A percentile compares a stretch with the other conserved stretches of the same genome.
phyloP scores from a whole-genome alignment of 2,888 invertebrate genomes.

The Venusia cambrica region DNA sequence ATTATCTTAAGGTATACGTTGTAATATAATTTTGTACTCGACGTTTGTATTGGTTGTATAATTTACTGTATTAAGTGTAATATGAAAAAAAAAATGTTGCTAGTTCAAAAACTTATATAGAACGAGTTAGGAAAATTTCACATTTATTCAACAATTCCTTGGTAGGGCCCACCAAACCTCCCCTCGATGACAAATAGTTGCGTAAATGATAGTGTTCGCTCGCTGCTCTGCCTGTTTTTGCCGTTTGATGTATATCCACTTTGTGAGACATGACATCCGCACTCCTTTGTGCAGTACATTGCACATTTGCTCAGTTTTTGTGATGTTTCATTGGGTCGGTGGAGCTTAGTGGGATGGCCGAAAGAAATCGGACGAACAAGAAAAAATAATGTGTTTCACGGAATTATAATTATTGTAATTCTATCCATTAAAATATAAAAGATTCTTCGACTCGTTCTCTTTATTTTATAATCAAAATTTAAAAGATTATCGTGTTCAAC shows the following conservation, averaged over 20 bases:
- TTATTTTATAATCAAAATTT: too few species aligned
- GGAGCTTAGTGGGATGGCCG: constrained; percentile 23
- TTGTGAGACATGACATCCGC: constrained; percentile 40
- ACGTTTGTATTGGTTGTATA: too few species aligned
- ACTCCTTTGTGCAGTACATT: constrained; percentile 54
- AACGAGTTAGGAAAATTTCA: constrained; percentile 3
- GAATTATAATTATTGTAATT: background rate
- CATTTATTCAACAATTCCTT: constrained; percentile 19
- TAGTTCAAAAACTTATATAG: too few species aligned
- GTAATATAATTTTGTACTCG: too few species aligned
- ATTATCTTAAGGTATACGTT: too few species aligned
- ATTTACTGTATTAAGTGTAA: too few species aligned
- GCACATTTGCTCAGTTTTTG: constrained; percentile 55
- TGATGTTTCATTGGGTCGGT: constrained; percentile 40
- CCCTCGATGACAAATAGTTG: constrained; percentile 76
- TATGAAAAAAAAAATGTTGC: too few species aligned
- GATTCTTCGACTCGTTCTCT: too few species aligned
- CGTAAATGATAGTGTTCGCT: constrained; percentile 75
- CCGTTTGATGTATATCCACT: constrained; percentile 74
- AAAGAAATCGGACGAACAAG: background rate
- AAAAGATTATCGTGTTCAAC: too few species aligned
- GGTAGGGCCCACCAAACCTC: constrained; percentile 46
- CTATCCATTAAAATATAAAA: background rate
- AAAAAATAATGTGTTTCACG: too few species aligned
- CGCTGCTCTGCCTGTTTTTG: constrained; percentile 67